A percentile compares a stretch with the other conserved stretches of the same genome.
Evolutionary conservation across 1,140 invertebrate species (phyloP).

Genomic region (Gonatopus flavifemur): DNA sequence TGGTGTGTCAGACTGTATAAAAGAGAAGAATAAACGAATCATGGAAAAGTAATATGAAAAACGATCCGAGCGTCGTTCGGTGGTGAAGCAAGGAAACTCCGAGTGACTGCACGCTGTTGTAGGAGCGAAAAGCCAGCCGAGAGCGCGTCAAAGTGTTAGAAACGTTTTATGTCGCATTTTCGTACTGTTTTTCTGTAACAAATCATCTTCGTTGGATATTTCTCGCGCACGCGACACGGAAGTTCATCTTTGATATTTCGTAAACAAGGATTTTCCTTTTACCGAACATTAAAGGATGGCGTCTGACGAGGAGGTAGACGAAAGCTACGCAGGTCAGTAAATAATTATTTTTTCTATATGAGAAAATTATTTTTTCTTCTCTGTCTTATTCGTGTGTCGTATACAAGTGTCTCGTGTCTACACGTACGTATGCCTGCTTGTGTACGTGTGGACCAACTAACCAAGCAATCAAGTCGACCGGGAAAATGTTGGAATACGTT

Average conservation of each 20-base stretch:
- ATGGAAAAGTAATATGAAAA: slow-evolving; percentile 18
- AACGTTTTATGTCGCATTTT: slow-evolving; percentile 35
- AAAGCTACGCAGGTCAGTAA: slow-evolving; percentile 74
- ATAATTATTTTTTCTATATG: slow-evolving; percentile 2
- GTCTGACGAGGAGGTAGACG: slow-evolving; percentile 77
- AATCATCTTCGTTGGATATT: neutral
- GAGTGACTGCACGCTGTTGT: slow-evolving; percentile 21
- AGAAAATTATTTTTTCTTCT: no score
- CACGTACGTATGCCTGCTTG: no score
- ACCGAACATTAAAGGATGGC: slow-evolving; percentile 62
- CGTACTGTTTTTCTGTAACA: slow-evolving; percentile 20
- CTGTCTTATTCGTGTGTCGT: no score
- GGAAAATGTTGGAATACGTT: slow-evolving; percentile 24
- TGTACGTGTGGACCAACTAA: neutral
- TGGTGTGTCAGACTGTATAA: neutral
- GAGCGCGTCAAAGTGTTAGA: slow-evolving; percentile 10
- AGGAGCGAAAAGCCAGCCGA: slow-evolving; percentile 8
- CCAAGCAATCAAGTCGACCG: slow-evolving; percentile 1
- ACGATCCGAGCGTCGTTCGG: slow-evolving; percentile 21
- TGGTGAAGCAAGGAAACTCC: slow-evolving; percentile 14
- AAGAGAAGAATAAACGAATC: slow-evolving; percentile 28
- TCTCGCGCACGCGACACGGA: neutral
- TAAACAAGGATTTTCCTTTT: neutral
- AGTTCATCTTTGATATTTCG: neutral
- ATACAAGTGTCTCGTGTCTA: no score